These are phyloP conservation scores for Adelges cooleyi DNA, from an alignment of 1,140 invertebrate species.

Conservation along the genomic window DNA sequence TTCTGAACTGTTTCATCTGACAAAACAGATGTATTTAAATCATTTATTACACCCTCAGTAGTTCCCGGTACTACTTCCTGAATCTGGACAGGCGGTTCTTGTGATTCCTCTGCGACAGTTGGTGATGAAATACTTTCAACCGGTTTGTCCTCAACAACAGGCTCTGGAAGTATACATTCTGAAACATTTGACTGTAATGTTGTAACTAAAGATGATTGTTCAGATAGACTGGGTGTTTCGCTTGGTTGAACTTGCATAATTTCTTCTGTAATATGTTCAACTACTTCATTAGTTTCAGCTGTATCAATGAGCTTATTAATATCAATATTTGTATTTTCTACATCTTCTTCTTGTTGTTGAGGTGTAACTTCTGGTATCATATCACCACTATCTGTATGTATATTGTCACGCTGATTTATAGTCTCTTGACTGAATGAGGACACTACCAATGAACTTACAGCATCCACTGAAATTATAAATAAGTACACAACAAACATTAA, in stretches of 20 bases:
- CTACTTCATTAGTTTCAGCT: neutral
- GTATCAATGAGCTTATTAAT: neutral
- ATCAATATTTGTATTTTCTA: neutral
- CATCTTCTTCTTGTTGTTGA: neutral
- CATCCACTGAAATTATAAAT: too few species aligned
- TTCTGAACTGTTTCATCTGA: conserved; percentile 30
- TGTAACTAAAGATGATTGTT: neutral
- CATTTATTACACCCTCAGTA: conserved; percentile 30
- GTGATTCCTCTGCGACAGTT: neutral
- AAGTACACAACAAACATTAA: too few species aligned
- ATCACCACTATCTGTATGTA: neutral
- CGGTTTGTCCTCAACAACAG: neutral
- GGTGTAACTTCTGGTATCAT: neutral
- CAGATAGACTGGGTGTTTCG: neutral
- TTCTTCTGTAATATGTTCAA: neutral
- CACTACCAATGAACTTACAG: too few species aligned
- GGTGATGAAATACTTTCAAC: neutral
- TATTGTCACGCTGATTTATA: neutral
- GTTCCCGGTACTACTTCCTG: conserved; percentile 27
- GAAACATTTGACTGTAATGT: neutral
- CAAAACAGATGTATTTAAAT: conserved; percentile 30
- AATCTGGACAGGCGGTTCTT: neutral
- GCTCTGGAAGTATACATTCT: neutral
- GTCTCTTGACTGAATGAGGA: neutral
- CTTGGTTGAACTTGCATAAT: neutral